These are phyloP conservation scores for Dicrurus megarhynchus DNA, from an alignment of 2,113 vertebrate genomes.

Conservation along the genomic window DNA sequence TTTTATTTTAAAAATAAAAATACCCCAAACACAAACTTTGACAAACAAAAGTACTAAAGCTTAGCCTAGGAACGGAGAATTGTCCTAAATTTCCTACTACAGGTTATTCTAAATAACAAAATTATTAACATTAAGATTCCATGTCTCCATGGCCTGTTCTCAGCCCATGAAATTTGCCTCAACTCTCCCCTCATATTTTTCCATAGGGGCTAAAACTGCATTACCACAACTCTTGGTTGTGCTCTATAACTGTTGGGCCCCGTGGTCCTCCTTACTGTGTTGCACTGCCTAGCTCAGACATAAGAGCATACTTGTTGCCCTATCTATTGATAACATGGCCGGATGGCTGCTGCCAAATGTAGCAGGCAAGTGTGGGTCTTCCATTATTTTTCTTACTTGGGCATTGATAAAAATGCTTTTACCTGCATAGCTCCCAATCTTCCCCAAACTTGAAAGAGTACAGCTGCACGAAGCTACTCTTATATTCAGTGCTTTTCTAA, in stretches of 20 bases:
- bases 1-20: neutral
- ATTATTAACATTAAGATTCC: neutral
- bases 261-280: neutral
- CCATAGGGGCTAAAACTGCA: neutral
- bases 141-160: neutral
- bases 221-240: neutral
- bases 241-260: neutral
- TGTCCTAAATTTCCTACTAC: neutral
- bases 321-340: neutral
- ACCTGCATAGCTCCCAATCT: neutral
- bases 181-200: neutral
- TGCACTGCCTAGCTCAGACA: neutral
- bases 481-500: neutral
- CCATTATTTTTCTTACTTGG: neutral
- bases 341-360: neutral
- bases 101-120: neutral
- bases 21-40: neutral
- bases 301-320: neutral
- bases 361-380: neutral
- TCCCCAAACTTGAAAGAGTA: neutral
- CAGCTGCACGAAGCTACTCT: neutral
- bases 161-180: neutral
- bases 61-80: neutral
- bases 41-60: neutral
- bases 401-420: neutral